Evolutionary conservation across 92 coral and sea anemone species (phyloP).

Genomic region (Zoanthus solanderi): DNA sequence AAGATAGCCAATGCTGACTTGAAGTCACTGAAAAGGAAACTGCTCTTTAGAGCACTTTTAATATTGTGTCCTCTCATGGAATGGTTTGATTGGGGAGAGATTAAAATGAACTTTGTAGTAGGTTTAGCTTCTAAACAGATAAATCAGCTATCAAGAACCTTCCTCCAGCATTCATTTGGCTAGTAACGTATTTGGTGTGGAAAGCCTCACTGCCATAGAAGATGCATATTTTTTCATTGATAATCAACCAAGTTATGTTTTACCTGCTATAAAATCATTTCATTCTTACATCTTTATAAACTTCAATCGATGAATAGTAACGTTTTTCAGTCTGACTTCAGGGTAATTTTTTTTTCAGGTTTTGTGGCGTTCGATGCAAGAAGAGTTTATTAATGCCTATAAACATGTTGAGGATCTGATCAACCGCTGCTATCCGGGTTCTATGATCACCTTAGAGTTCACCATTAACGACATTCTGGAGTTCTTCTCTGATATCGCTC

Average conservation of each 20-base stretch:
- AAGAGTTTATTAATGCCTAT: slow-evolving; percentile 94
- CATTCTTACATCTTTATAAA: too few species aligned
- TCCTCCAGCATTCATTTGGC: neutral
- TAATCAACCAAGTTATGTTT: neutral
- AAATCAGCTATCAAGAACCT: neutral
- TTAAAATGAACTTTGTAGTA: too few species aligned
- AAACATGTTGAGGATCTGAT: slow-evolving; percentile 95
- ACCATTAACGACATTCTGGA: slow-evolving; percentile 83
- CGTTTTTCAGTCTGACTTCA: neutral
- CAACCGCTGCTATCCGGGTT: slow-evolving; percentile 97
- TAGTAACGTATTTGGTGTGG: neutral
- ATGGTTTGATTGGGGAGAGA: too few species aligned
- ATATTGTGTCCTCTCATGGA: too few species aligned
- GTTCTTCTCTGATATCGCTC: slow-evolving; percentile 94
- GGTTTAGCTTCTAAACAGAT: neutral
- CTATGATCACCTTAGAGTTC: slow-evolving; percentile 93
- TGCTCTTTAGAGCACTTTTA: too few species aligned
- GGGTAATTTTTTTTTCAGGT: slow-evolving; percentile 59
- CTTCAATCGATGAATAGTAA: neutral
- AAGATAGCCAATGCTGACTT: too few species aligned
- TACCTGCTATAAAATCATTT: neutral
- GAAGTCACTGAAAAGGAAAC: too few species aligned
- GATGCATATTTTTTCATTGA: neutral
- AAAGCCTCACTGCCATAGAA: neutral
- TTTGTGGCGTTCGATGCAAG: slow-evolving; percentile 98